These are phyloP conservation scores for Macrotis lagotis DNA, from an alignment of 2,113 vertebrate genomes.

Conservation along the genomic window DNA sequence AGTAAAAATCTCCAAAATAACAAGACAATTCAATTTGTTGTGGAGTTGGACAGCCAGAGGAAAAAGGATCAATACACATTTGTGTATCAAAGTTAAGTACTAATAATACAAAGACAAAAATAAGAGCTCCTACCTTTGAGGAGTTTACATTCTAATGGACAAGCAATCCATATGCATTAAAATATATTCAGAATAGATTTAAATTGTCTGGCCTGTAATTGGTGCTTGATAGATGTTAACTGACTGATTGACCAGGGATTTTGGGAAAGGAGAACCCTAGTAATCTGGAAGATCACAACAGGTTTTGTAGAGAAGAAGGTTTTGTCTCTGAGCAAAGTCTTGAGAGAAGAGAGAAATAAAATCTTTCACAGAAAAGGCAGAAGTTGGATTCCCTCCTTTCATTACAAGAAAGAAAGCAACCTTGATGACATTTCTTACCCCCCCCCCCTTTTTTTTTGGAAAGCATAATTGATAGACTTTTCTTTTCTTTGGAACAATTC, in stretches of 20 bases:
- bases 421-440: not conserved
- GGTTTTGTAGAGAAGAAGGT: not conserved
- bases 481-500: slow-evolving; percentile 67
- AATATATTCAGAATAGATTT: not conserved
- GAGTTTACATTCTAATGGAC: not conserved
- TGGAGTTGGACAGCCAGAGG: not conserved
- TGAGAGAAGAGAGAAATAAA: not conserved
- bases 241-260: not conserved
- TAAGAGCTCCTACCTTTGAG: not conserved
- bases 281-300: not conserved
- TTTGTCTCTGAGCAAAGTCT: not conserved
- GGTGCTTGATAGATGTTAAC: not conserved
- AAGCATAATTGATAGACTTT: slow-evolving; percentile 66
- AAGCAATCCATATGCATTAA: not conserved
- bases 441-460: not conserved
- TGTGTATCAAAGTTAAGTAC: not conserved
- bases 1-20: not conserved
- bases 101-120: not conserved
- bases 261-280: not conserved
- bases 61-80: not conserved
- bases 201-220: not conserved
- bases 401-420: slow-evolving; percentile 47
- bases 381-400: slow-evolving; percentile 33
- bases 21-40: not conserved
- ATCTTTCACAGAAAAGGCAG: slow-evolving; percentile 14